A percentile compares a stretch with the other conserved stretches of the same genome.
These are phyloP conservation scores for Antigone vipio DNA, from an alignment of 2,113 vertebrate genomes.

Conservation along the genomic window DNA sequence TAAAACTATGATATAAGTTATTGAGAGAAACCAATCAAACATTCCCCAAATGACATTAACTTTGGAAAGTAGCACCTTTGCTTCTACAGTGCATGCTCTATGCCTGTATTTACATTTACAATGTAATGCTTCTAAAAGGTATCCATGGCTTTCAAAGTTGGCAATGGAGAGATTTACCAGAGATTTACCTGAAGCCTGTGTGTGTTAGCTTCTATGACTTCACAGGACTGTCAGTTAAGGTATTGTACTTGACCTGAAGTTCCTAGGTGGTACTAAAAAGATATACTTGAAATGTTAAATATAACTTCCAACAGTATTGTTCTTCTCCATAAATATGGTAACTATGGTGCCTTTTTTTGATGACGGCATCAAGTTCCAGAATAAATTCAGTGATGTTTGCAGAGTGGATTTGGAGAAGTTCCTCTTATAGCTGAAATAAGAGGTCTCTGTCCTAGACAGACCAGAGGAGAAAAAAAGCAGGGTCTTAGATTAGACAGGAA, in stretches of 20 bases:
- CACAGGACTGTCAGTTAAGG: neutral
- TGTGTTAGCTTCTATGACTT: neutral
- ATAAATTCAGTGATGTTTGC: neutral
- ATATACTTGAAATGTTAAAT: neutral
- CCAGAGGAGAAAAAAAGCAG: neutral
- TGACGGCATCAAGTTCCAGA: neutral
- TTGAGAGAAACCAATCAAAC: neutral
- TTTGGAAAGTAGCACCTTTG: slow-evolving; percentile 27
- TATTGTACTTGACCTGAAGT: neutral
- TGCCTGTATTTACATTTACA: neutral
- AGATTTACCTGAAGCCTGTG: neutral
- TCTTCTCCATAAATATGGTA: neutral
- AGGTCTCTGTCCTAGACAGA: neutral
- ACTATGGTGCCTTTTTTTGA: neutral
- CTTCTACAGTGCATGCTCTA: neutral
- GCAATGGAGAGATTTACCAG: neutral
- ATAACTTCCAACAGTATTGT: neutral
- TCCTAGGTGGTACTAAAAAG: neutral
- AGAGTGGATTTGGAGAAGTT: neutral
- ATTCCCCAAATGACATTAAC: slow-evolving; percentile 16
- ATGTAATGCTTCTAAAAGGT: neutral
- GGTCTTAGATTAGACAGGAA: neutral
- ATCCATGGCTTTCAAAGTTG: neutral
- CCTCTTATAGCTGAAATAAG: neutral
- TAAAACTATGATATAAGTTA: slow-evolving; percentile 5